These are phyloP conservation scores for Callipepla californica DNA, from an alignment of 2,113 vertebrate species.

Conservation along the genomic window DNA sequence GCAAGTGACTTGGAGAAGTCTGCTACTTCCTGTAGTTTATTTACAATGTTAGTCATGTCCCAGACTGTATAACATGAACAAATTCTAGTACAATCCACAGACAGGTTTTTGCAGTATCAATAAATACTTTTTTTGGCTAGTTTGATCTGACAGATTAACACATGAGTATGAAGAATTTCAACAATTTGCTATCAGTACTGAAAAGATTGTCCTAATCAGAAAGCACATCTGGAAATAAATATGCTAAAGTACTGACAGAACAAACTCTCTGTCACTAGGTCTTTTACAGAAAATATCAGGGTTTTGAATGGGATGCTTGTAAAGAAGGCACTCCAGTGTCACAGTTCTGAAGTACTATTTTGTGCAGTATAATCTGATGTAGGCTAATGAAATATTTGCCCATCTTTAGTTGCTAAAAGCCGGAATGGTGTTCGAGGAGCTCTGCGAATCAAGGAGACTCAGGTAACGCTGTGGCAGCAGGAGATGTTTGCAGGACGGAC, in stretches of 20 bases:
- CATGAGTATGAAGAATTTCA: not conserved
- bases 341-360: not conserved
- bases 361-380: not conserved
- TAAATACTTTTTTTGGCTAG: not conserved
- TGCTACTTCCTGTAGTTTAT: not conserved
- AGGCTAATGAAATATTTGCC: not conserved
- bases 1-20: not conserved
- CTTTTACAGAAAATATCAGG: not conserved
- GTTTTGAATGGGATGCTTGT: not conserved
- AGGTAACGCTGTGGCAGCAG: not conserved
- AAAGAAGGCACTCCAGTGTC: not conserved
- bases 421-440: accelerated
- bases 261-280: not conserved
- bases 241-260: not conserved
- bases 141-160: not conserved
- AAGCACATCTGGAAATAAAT: not conserved
- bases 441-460: not conserved
- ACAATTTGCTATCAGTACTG: not conserved
- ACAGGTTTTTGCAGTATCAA: not conserved
- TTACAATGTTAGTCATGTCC: not conserved
- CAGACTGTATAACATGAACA: not conserved
- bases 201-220: not conserved
- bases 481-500: not conserved
- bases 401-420: not conserved
- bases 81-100: not conserved